phyloP scores from a whole-genome alignment of 2,113 vertebrate species.

The Vulpes ferrilata region DNA sequence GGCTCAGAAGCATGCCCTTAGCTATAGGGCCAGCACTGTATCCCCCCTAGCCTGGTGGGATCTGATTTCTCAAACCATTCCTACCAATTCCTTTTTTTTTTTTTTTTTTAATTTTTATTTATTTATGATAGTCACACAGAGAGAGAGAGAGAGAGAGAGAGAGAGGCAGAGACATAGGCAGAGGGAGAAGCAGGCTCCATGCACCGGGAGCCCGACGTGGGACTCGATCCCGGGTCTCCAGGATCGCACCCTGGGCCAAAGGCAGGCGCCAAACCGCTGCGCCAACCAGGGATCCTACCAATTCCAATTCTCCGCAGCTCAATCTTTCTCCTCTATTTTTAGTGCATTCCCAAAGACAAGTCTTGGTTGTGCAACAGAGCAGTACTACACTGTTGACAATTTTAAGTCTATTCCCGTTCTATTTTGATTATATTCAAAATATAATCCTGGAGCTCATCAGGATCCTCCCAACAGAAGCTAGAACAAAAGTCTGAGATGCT shows the following conservation, averaged over 20 bases:
- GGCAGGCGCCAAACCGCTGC: no score
- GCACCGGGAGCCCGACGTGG: no score
- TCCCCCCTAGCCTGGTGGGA: not conserved
- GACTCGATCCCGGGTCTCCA: no score
- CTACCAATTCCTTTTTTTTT: not conserved
- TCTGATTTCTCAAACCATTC: not conserved
- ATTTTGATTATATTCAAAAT: not conserved
- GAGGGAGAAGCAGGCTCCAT: no score
- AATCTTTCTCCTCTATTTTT: not conserved
- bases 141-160: no score
- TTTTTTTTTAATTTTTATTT: no score
- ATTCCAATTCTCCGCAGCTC: not conserved
- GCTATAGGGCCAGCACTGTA: not conserved
- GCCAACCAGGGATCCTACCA: not conserved
- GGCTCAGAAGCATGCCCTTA: not conserved
- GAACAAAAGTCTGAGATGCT: not conserved
- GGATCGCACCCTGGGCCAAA: no score
- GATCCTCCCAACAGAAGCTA: not conserved
- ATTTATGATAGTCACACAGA: no score
- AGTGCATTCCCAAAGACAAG: not conserved
- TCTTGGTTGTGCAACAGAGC: not conserved
- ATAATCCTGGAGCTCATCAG: not conserved
- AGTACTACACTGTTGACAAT: not conserved
- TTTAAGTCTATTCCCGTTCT: not conserved
- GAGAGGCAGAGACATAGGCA: no score